These are phyloP conservation scores for Ennomos erosarius DNA, from an alignment of 2,888 invertebrate genomes.

Conservation along the genomic window DNA sequence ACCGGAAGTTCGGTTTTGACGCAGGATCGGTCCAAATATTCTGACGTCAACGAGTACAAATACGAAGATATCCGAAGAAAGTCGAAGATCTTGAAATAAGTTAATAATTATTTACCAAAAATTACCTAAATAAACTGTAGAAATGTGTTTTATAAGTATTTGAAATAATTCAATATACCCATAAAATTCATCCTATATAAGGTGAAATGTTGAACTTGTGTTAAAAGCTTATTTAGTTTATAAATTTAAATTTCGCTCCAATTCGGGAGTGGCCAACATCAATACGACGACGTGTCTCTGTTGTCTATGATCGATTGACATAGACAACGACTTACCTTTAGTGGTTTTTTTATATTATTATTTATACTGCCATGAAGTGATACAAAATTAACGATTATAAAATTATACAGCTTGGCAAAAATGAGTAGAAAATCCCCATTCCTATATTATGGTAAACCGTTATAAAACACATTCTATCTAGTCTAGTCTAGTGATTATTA, in stretches of 20 bases:
- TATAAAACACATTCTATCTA: too few relatives aligned
- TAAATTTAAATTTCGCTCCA: conserved; percentile 71
- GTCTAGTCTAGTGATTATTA: too few relatives aligned
- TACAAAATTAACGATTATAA: too few relatives aligned
- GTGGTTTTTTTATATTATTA: neutral
- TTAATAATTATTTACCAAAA: conserved; percentile 22
- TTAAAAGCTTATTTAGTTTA: conserved; percentile 26
- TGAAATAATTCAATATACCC: neutral
- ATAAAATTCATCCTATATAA: conserved; percentile 25
- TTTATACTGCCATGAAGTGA: too few relatives aligned
- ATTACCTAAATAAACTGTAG: neutral
- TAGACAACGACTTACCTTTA: conserved; percentile 47
- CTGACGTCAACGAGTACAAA: conserved; percentile 79
- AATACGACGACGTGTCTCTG: conserved; percentile 80
- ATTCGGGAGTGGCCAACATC: conserved; percentile 80
- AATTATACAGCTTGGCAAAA: too few relatives aligned
- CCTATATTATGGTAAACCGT: too few relatives aligned
- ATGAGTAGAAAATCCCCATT: too few relatives aligned
- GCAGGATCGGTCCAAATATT: conserved; percentile 74
- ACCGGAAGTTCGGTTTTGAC: conserved; percentile 78
- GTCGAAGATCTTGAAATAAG: conserved; percentile 59
- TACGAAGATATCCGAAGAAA: conserved; percentile 65
- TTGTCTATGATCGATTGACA: conserved; percentile 63
- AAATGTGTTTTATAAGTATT: neutral
- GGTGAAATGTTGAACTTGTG: too few relatives aligned